Percentiles rank a stretch among this genome's conserved stretches.
These are phyloP conservation scores for Standfussiana lucernea DNA, from an alignment of 2,888 invertebrate genomes.

Conservation along the genomic window DNA sequence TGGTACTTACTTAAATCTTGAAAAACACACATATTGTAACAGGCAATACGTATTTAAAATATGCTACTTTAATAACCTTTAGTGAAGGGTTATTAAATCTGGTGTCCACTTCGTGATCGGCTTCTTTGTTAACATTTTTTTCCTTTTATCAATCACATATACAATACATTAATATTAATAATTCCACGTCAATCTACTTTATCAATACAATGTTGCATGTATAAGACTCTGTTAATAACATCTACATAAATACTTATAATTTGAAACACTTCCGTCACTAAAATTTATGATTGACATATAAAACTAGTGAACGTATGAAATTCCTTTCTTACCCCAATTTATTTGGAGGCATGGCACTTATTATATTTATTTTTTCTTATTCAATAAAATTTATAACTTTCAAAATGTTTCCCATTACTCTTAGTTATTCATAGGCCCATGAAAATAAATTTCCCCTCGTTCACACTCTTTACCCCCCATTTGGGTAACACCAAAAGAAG, in stretches of 20 bases:
- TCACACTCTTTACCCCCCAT: background rate
- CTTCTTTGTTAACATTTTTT: constrained; percentile 37
- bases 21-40: background rate
- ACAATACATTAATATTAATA: constrained; percentile 10
- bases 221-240: background rate
- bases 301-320: no score
- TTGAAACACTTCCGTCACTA: background rate
- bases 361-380: background rate
- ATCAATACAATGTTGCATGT: background rate
- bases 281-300: background rate
- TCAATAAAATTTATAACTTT: background rate
- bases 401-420: background rate
- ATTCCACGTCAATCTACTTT: constrained; percentile 11
- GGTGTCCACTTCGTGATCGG: constrained; percentile 25
- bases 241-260: background rate
- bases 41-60: background rate
- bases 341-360: background rate
- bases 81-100: constrained; percentile 21
- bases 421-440: background rate
- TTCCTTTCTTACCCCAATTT: background rate
- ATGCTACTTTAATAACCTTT: background rate
- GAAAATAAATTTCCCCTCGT: background rate
- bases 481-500: background rate
- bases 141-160: background rate
- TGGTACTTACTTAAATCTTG: background rate